Evolutionary conservation across 2,113 vertebrate genomes (phyloP).

Genomic region (Phyllostomus hastatus): DNA sequence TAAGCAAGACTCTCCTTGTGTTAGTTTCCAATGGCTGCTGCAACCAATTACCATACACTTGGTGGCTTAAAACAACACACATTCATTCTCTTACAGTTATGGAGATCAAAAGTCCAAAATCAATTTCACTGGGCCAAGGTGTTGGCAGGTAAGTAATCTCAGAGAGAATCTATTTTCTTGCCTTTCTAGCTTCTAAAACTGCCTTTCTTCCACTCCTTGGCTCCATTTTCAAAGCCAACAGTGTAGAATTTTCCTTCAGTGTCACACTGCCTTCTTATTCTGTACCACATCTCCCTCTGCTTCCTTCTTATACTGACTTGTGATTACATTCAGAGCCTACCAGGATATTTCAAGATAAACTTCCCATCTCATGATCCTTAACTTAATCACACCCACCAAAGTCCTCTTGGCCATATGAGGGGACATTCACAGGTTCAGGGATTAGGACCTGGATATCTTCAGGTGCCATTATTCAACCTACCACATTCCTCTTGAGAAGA

Average conservation of each 20-base stretch:
- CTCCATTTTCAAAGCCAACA: not conserved
- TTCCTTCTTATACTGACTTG: not conserved
- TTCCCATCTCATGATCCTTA: not conserved
- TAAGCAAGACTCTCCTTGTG: not conserved
- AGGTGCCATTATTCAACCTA: not conserved
- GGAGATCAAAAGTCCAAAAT: not conserved
- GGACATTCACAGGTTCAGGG: not conserved
- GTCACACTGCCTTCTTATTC: not conserved
- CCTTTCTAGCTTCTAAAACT: not conserved
- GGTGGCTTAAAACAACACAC: not conserved
- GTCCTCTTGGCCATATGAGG: not conserved
- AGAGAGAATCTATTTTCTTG: not conserved
- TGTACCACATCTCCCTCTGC: not conserved
- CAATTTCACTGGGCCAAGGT: not conserved
- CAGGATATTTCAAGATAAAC: not conserved
- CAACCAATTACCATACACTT: not conserved
- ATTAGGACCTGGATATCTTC: not conserved
- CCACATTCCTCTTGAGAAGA: not conserved
- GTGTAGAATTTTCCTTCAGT: not conserved
- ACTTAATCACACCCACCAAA: not conserved
- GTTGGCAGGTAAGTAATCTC: not conserved
- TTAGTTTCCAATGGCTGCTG: not conserved
- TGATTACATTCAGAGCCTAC: not conserved
- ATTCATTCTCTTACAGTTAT: not conserved
- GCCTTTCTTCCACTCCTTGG: not conserved